Percentiles rank a stretch among this genome's conserved stretches.
Evolutionary conservation across 92 coral and sea anemone species (phyloP).

Genomic region (Bergia puertoricense): DNA sequence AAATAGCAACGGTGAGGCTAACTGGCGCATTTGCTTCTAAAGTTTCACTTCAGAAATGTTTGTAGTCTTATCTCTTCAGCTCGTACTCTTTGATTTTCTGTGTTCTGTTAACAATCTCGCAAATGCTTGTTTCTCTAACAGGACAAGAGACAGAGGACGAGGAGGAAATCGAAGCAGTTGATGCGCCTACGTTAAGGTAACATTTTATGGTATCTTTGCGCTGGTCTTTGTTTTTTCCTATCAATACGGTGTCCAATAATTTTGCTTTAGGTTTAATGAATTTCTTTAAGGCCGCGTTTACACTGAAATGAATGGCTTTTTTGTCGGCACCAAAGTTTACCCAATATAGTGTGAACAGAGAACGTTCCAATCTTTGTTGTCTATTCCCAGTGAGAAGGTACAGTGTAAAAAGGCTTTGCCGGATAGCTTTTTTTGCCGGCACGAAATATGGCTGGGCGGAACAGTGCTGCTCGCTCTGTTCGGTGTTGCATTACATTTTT

Average conservation of each 20-base stretch:
- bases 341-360: no score
- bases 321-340: no score
- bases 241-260: background rate
- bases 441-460: no score
- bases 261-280: background rate
- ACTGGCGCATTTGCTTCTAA: background rate
- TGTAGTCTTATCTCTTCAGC: background rate
- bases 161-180: conserved; percentile 63
- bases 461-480: no score
- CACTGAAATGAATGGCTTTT: no score
- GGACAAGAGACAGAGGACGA: conserved; percentile 74
- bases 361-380: no score
- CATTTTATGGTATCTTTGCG: no score
- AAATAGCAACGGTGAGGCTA: background rate
- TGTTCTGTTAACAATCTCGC: background rate
- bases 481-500: no score
- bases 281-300: no score
- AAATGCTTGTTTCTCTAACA: conserved; percentile 1
- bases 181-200: conserved; percentile 52
- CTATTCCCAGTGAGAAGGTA: no score
- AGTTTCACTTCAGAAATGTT: background rate
- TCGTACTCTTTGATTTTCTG: background rate
- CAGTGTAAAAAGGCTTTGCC: no score
- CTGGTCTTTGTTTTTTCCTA: background rate
- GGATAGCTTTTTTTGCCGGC: no score